Evolutionary conservation across 2,888 invertebrate species (phyloP).

Genomic region (Nemotelus pantherinus): DNA sequence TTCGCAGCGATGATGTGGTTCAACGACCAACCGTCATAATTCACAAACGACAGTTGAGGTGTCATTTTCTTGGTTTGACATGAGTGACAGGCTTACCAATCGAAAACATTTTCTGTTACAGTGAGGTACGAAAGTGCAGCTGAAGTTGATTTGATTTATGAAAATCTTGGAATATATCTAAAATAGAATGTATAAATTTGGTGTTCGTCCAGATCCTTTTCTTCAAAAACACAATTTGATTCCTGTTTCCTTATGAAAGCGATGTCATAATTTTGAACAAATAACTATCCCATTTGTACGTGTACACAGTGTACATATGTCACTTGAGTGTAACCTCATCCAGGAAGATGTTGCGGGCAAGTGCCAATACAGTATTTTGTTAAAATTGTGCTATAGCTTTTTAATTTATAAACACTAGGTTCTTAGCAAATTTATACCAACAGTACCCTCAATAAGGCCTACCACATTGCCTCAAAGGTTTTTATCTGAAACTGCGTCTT

Average conservation of each 20-base stretch:
- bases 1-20: background rate
- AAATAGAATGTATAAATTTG: too few relatives aligned
- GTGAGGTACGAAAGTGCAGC: background rate
- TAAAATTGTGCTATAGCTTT: too few relatives aligned
- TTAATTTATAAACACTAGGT: conserved; percentile 3
- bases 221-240: too few relatives aligned
- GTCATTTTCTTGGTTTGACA: conserved; percentile 3
- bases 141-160: too few relatives aligned
- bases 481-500: conserved; percentile 1
- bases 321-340: background rate
- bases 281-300: too few relatives aligned
- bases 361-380: background rate
- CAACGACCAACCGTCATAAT: conserved; percentile 38
- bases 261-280: too few relatives aligned
- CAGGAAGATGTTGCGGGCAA: conserved; percentile 13
- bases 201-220: too few relatives aligned
- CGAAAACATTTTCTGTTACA: background rate
- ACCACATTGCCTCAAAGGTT: background rate
- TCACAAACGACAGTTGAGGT: conserved; percentile 33
- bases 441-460: background rate
- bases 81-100: background rate
- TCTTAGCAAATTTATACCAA: conserved; percentile 20
- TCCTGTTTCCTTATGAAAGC: too few relatives aligned
- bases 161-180: too few relatives aligned
- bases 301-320: background rate